Percentiles rank a stretch among this genome's conserved stretches.
Evolutionary conservation across 2,888 invertebrate genomes (phyloP).

Genomic region (Plebejus anna): DNA sequence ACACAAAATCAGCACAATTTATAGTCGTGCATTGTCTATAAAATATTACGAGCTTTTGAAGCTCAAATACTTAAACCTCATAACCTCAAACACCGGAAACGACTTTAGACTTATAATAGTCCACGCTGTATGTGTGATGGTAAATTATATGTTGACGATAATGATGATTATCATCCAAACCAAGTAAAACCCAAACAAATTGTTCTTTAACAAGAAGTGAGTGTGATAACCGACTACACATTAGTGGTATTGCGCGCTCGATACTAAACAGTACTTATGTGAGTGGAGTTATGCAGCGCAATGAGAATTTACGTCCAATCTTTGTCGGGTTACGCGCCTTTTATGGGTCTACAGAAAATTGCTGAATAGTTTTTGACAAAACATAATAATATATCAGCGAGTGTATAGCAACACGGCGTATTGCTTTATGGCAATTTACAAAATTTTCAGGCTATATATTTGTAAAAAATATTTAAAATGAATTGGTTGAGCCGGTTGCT

Average conservation of each 20-base stretch:
- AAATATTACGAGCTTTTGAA: too few relatives aligned
- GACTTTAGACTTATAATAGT: too few relatives aligned
- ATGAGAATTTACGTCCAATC: conserved; percentile 11
- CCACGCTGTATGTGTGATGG: too few relatives aligned
- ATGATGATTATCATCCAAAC: not conserved
- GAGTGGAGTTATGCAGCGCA: not conserved
- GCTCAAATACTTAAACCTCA: too few relatives aligned
- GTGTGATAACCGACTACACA: not conserved
- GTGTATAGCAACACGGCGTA: not conserved
- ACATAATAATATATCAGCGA: not conserved
- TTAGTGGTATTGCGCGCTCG: not conserved
- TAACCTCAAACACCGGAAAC: too few relatives aligned
- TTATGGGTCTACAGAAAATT: not conserved
- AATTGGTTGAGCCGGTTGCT: too few relatives aligned
- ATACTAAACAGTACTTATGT: conserved; percentile 10
- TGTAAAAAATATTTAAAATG: not conserved
- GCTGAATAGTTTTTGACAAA: not conserved
- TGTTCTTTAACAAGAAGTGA: not conserved
- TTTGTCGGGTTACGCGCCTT: not conserved
- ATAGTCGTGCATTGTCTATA: too few relatives aligned
- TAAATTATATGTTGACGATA: too few relatives aligned
- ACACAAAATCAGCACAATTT: too few relatives aligned
- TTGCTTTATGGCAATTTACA: not conserved
- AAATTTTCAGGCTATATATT: not conserved
- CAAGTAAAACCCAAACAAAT: not conserved